Conservation (phyloP, 92 coral and sea anemone genomes). For the Micromussa lordhowensis region DNA sequence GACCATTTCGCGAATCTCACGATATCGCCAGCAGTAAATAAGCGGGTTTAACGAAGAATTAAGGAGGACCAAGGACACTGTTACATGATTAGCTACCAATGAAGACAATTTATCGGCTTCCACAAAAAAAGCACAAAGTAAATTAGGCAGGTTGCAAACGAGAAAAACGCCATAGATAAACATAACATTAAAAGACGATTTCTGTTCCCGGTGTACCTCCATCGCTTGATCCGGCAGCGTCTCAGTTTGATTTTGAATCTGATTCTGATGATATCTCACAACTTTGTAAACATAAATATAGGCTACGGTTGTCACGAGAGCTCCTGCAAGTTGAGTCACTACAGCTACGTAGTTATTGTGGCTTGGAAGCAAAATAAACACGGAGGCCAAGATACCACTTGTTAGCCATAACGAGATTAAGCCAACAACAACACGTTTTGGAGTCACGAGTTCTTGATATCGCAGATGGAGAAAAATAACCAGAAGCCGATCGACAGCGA, state of each 20-base stretch:
- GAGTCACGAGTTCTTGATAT: conserved; percentile 51
- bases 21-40: conserved; percentile 50
- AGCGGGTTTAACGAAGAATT: conserved; percentile 39
- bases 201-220: conserved; percentile 9
- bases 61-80: conserved; percentile 24
- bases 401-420: conserved; percentile 42
- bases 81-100: not conserved
- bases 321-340: not conserved
- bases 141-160: conserved; percentile 28
- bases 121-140: not conserved
- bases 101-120: not conserved
- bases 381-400: conserved; percentile 1
- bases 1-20: not conserved
- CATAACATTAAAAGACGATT: conserved; percentile 25
- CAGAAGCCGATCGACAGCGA: conserved; percentile 35
- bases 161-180: conserved; percentile 41
- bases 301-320: conserved; percentile 27
- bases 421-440: conserved; percentile 10
- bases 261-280: conserved; percentile 29
- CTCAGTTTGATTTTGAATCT: conserved; percentile 18
- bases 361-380: conserved; percentile 5
- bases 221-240: not conserved
- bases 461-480: conserved; percentile 60
- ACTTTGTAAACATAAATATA: conserved; percentile 5
- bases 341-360: not conserved